Evolutionary conservation across 2,797 vertebrate genomes (phyloP), one percentile per base, ranked within the genome.

Genomic region (Danio choprae): DNA sequence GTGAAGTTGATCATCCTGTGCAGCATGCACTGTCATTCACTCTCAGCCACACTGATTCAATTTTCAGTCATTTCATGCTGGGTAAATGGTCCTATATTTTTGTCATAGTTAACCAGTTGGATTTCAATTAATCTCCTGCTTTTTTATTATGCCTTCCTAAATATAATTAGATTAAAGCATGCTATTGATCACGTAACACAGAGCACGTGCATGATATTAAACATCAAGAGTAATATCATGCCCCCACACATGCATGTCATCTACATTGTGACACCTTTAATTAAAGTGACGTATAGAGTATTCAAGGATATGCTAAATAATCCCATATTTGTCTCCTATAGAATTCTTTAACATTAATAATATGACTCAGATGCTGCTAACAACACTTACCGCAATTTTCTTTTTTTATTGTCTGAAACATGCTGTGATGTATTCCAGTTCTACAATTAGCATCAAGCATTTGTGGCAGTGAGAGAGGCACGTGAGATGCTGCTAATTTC

Each of bases 1-100:
- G 58, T 71, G 69, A 69, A 85, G 73, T 81, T 67, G 79, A 81
- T 81, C 36, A 58, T 64, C 53, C 40, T 6, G 7, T 77, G 41
- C 38, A 1, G 7, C n/a, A 6, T 63, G 62, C 77, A 44, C 48
- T 51, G 29, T 20, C 48, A 55, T 79, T 76, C 67, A 0, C 15
- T 68, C 69, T 79, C 53, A 50, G 59, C 67, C 15, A 22, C 40
- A n/a, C 56, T 53, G 11, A 43, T 76, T 74, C 8, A 59, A 56
- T 60, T 78, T 77, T 50, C 36, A 69, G 1, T 69, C 53, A 15
- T 53, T 55, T 76, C 60, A 51, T 2, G 73, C 51, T 48, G 38
- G 36, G 40, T 58, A 46, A 50, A 74, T 59, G 18, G 46, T 74
- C 59, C 18, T 60, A 43, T 18, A 50, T 48, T 78, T 69, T 43